These are phyloP conservation scores for Pocillopora grandis DNA, from an alignment of 92 coral and sea anemone species.

Conservation along the genomic window DNA sequence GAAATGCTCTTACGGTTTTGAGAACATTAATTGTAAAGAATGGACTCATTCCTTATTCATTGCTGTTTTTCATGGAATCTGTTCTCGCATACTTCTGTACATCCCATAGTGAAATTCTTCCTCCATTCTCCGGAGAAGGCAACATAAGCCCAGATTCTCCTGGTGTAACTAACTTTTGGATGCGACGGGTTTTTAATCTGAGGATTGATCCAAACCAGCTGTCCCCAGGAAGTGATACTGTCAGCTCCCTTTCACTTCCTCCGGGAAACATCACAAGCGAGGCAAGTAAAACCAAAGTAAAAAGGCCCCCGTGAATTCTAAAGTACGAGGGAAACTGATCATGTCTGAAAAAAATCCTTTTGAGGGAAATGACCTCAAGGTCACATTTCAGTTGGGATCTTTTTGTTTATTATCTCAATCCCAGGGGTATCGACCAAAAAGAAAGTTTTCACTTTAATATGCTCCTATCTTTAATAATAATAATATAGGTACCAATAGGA, in stretches of 20 bases:
- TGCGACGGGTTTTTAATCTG: background rate
- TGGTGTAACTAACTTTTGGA: constrained; percentile 7
- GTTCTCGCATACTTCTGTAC: too few relatives aligned
- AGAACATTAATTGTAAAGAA: too few relatives aligned
- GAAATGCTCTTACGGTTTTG: too few relatives aligned
- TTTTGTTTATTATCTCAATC: too few relatives aligned
- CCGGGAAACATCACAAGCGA: background rate
- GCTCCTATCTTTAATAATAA: too few relatives aligned
- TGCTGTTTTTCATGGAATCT: too few relatives aligned
- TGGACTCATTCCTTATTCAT: too few relatives aligned
- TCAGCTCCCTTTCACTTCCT: background rate
- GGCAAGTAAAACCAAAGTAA: background rate
- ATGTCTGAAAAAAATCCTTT: background rate
- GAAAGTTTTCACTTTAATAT: too few relatives aligned
- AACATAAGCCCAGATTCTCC: background rate
- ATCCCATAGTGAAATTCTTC: too few relatives aligned
- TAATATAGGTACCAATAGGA: background rate
- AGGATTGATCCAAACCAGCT: constrained; percentile 29
- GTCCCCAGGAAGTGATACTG: background rate
- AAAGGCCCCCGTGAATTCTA: background rate
- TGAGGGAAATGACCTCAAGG: background rate
- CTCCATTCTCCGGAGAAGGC: too few relatives aligned
- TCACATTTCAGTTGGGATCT: background rate
- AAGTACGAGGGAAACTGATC: background rate
- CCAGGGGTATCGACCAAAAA: too few relatives aligned